phyloP scores from a whole-genome alignment of 2,797 vertebrate species.

The Peromyscus attwateri region DNA sequence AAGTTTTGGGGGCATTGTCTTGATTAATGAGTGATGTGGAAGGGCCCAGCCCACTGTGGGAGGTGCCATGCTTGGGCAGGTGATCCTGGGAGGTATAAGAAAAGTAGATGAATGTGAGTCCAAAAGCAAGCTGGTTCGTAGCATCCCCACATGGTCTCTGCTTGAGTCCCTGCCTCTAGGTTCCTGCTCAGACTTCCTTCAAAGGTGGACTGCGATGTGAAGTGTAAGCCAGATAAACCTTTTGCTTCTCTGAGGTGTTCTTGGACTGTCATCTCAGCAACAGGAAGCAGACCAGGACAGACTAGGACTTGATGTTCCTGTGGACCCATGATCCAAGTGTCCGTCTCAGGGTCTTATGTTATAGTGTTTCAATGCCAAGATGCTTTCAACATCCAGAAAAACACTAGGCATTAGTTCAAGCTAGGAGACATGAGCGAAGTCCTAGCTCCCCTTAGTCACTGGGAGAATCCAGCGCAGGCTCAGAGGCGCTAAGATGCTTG shows the following conservation, averaged over 20 bases:
- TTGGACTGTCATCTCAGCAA: neutral
- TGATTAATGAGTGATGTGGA: neutral
- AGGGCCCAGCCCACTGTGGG: neutral
- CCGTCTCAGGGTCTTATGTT: neutral
- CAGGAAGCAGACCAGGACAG: neutral
- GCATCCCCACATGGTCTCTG: too few species aligned
- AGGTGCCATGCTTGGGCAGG: neutral
- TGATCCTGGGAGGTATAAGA: neutral
- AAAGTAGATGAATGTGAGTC: neutral
- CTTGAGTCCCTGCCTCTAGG: neutral
- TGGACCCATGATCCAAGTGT: neutral
- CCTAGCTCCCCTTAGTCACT: constrained; percentile 5
- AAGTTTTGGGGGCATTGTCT: neutral
- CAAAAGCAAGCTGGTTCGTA: neutral
- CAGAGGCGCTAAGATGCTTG: constrained; percentile 41
- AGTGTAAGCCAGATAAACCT: neutral
- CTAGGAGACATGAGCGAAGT: neutral
- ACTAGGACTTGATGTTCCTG: neutral
- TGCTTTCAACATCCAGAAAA: constrained; percentile 5
- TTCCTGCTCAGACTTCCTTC: neutral
- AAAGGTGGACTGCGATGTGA: neutral
- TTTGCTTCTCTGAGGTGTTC: neutral
- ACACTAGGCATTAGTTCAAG: neutral
- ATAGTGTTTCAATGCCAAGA: neutral
- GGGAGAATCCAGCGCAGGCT: neutral